A percentile compares a stretch with the other conserved stretches of the same genome.
Evolutionary conservation across 1,140 invertebrate genomes (phyloP).

Genomic region (Anoplophora glabripennis): DNA sequence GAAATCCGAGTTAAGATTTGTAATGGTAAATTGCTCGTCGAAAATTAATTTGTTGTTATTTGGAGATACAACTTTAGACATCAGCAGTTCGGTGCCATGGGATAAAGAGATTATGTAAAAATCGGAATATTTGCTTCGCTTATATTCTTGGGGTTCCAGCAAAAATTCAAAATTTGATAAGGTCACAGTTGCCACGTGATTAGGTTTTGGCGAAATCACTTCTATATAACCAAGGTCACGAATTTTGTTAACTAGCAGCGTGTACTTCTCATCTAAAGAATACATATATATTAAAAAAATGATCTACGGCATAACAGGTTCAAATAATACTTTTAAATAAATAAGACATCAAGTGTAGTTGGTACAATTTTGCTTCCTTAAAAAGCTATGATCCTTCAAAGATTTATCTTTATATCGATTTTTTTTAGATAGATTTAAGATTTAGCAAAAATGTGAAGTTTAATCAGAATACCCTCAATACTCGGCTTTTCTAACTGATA

Average conservation of each 20-base stretch:
- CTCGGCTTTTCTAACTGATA: too few species aligned
- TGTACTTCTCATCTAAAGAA: slow-evolving; percentile 17
- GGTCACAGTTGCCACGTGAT: slow-evolving; percentile 1
- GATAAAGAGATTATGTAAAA: slow-evolving; percentile 18
- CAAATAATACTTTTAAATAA: too few species aligned
- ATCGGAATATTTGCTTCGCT: background rate
- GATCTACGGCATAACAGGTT: too few species aligned
- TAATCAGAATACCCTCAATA: too few species aligned
- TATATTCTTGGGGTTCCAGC: background rate
- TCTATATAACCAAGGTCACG: slow-evolving; percentile 7
- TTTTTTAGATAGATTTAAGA: too few species aligned
- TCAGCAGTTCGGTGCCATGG: slow-evolving; percentile 9
- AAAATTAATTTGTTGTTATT: slow-evolving; percentile 8
- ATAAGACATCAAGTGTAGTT: too few species aligned
- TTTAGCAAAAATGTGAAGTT: too few species aligned
- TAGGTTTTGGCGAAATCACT: background rate
- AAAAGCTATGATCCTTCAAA: too few species aligned
- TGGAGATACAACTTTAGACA: slow-evolving; percentile 8
- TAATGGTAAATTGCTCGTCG: slow-evolving; percentile 1
- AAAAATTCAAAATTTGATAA: slow-evolving; percentile 17
- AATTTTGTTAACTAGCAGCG: slow-evolving; percentile 17
- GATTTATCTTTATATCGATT: too few species aligned
- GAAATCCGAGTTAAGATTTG: slow-evolving; percentile 15
- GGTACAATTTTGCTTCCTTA: too few species aligned
- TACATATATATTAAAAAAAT: background rate